Evolutionary conservation across 2,797 vertebrate genomes (phyloP).

Genomic region (Buphagus erythrorhynchus): DNA sequence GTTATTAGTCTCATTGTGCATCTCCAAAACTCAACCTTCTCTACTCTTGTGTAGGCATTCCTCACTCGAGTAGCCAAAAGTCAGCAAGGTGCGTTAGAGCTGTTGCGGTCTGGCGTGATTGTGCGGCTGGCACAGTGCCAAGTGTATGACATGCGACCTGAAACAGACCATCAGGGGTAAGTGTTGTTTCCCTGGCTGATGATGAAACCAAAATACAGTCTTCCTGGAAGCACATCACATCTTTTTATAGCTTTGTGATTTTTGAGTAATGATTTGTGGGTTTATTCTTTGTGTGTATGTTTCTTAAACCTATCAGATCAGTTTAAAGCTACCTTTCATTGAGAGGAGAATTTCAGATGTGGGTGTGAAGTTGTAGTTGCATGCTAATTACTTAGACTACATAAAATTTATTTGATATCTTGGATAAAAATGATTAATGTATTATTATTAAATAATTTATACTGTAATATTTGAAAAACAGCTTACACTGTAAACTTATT

Average conservation of each 20-base stretch:
- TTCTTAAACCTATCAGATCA: neutral
- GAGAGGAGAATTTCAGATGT: neutral
- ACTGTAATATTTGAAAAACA: neutral
- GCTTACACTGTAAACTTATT: neutral
- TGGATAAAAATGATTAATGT: neutral
- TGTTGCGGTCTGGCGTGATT: constrained; percentile 92
- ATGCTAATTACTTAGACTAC: neutral
- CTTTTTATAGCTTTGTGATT: neutral
- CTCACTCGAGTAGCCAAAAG: constrained; percentile 94
- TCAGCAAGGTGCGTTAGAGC: constrained; percentile 89
- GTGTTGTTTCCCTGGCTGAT: neutral
- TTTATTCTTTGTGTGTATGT: neutral
- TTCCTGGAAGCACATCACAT: neutral
- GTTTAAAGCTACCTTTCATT: neutral
- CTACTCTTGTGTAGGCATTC: constrained; percentile 82
- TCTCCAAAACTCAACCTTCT: neutral
- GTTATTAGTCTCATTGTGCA: neutral
- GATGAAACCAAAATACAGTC: neutral
- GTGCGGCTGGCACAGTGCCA: constrained; percentile 92
- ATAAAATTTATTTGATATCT: neutral
- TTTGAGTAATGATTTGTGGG: neutral
- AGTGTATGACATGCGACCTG: constrained; percentile 95
- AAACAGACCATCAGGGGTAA: constrained; percentile 90
- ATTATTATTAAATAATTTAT: neutral
- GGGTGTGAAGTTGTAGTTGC: neutral